Percentiles rank a stretch among this genome's conserved stretches.
These are phyloP conservation scores for Xylocopa sonorina DNA, from an alignment of 1,140 invertebrate genomes.

Conservation along the genomic window DNA sequence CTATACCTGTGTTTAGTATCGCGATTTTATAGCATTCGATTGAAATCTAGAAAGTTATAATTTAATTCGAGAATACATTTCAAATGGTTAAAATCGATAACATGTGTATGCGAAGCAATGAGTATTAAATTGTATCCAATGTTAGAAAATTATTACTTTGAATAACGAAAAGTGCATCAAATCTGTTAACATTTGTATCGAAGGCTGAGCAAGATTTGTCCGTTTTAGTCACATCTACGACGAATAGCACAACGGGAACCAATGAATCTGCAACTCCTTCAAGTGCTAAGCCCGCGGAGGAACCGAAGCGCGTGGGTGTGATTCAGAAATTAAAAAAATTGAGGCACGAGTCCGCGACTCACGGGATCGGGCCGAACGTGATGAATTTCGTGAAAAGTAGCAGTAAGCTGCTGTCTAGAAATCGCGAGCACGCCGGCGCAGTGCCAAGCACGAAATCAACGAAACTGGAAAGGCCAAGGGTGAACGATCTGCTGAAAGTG, in stretches of 20 bases:
- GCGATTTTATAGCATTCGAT: too few relatives aligned
- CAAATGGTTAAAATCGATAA: too few relatives aligned
- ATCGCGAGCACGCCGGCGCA: constrained; percentile 59
- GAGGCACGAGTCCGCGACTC: constrained; percentile 68
- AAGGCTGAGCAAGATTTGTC: neutral
- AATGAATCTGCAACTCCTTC: constrained; percentile 32
- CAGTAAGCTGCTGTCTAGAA: constrained; percentile 71
- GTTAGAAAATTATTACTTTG: too few relatives aligned
- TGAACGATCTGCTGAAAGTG: constrained; percentile 60
- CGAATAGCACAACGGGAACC: neutral
- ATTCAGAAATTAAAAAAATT: constrained; percentile 76
- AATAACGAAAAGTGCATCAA: too few relatives aligned
- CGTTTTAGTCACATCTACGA: neutral
- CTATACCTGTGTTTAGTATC: neutral
- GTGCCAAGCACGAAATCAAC: constrained; percentile 50
- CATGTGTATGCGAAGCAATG: too few relatives aligned
- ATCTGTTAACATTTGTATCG: neutral
- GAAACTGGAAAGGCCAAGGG: constrained; percentile 71
- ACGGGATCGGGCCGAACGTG: constrained; percentile 74
- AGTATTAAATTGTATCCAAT: too few relatives aligned
- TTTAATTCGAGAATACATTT: too few relatives aligned
- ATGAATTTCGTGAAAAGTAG: constrained; percentile 73
- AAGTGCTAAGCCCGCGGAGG: constrained; percentile 52
- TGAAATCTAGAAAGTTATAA: too few relatives aligned
- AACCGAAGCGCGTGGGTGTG: constrained; percentile 61